Evolutionary conservation across 2,888 invertebrate species (phyloP).

Genomic region (Drosophila fulvimacula): DNA sequence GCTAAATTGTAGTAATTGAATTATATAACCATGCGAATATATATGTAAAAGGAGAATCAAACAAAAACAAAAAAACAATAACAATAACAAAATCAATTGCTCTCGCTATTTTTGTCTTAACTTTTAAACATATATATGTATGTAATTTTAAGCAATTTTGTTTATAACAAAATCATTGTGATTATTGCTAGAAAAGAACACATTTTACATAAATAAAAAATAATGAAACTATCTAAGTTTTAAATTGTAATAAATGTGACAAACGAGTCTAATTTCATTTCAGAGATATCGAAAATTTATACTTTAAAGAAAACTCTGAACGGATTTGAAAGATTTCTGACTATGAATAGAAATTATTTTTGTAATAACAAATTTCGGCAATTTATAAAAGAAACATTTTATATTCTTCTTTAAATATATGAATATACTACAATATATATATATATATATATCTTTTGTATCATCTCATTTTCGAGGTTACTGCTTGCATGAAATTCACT

Average conservation of each 20-base stretch:
- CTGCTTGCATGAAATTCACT: too few species aligned
- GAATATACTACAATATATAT: too few species aligned
- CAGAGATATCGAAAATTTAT: too few species aligned
- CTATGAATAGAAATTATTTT: too few species aligned
- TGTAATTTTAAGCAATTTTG: slow-evolving; percentile 81
- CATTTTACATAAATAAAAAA: slow-evolving; percentile 69
- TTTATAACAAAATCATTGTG: slow-evolving; percentile 83
- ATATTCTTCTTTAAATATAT: too few species aligned
- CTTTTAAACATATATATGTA: slow-evolving; percentile 67
- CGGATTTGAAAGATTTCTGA: too few species aligned
- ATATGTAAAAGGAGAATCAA: background rate
- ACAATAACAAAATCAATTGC: slow-evolving; percentile 39
- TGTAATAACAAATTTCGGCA: too few species aligned
- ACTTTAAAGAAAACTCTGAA: too few species aligned
- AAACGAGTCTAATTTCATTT: slow-evolving; percentile 29
- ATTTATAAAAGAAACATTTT: too few species aligned
- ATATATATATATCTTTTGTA: too few species aligned
- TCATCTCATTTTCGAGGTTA: background rate
- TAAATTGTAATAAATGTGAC: slow-evolving; percentile 70
- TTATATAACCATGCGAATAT: slow-evolving; percentile 36
- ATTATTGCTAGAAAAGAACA: slow-evolving; percentile 83
- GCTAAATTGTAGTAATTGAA: slow-evolving; percentile 61
- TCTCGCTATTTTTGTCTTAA: slow-evolving; percentile 78
- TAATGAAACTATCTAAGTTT: slow-evolving; percentile 70
- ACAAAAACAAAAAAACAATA: background rate